Base-by-base conservation (phyloP, 2,888 invertebrate genomes). In the Synanthedon formicaeformis region DNA sequence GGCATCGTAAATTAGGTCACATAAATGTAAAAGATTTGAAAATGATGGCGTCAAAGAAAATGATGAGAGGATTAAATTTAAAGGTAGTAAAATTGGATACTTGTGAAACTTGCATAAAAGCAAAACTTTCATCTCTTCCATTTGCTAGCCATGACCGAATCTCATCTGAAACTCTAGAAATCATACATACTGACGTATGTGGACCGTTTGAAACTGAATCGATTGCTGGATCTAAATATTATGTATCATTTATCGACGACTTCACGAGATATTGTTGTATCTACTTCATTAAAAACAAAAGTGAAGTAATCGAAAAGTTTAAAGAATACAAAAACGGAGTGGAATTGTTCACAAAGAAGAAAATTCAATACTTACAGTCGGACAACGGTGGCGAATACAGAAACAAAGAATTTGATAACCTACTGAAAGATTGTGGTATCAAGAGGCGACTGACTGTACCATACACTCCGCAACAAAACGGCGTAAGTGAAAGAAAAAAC, bases 101-200 rank as follows among this genome's bases (percentile, higher is more conserved):
- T 1, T 55, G 52, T 41, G 53, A 54, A 16, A 27, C 50, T 10
- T 56, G 54, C 13, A 54, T 53, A n/a, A 48, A 56, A 53, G 54
- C 51, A 6, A 54, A 54, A 40, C 40, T 54, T n/a, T 34, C 54
- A 10, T 16, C 8, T 1, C 23, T 56, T 23, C 54, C 53, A 51
- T 50, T 23, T 13, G 23, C 10, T 12, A 23, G 18, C 18, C 18
- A 16, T 50, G 23, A 11, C 4, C 8, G 23, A 50, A 50, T 16
- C 18, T 23, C 52, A 34, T 34, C 11, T 8, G 41, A 51, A 53
- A 11, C 8, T n/a, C 48, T 54, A 10, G 34, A 55, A 12, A 53
- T 57, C n/a, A 40, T 57, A n/a, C 58, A 58, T 16, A 50, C 27
- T 8, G 56, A 56, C 40, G 55, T 58, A 8, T 55, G 54, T 54